Conservation (phyloP, 2,113 vertebrate species). For the Thomomys bottae region DNA sequence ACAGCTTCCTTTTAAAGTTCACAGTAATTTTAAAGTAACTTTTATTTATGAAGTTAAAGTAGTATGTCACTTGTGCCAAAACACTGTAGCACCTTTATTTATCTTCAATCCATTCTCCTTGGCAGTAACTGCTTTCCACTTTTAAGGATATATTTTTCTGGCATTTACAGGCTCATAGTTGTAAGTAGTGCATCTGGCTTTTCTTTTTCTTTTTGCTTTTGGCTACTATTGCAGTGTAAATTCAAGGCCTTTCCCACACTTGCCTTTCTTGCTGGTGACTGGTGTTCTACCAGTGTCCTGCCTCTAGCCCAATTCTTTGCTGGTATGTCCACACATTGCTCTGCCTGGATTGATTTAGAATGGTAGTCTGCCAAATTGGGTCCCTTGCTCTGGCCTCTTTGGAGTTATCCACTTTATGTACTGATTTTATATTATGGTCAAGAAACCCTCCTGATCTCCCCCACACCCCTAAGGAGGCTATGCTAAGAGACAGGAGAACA, state of each 20-base stretch:
- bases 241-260: too few species aligned
- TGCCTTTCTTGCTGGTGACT: too few species aligned
- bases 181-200: too few species aligned
- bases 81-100: background rate
- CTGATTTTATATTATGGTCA: background rate
- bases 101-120: background rate
- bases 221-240: background rate
- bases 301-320: too few species aligned
- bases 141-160: background rate
- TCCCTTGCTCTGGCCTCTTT: background rate
- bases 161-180: too few species aligned
- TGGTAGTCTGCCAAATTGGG: too few species aligned
- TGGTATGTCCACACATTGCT: too few species aligned
- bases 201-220: background rate
- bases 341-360: too few species aligned
- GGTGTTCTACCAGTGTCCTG: too few species aligned
- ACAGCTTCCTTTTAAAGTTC: background rate
- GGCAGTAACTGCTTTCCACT: background rate
- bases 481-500: background rate
- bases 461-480: background rate
- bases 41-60: slow-evolving; percentile 5
- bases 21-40: background rate
- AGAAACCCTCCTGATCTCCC: too few species aligned
- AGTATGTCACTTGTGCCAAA: background rate
- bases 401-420: background rate